Percentiles rank a stretch among this genome's conserved stretches.
Evolutionary conservation across 1,140 invertebrate species (phyloP).

Genomic region (Penaeus chinensis): DNA sequence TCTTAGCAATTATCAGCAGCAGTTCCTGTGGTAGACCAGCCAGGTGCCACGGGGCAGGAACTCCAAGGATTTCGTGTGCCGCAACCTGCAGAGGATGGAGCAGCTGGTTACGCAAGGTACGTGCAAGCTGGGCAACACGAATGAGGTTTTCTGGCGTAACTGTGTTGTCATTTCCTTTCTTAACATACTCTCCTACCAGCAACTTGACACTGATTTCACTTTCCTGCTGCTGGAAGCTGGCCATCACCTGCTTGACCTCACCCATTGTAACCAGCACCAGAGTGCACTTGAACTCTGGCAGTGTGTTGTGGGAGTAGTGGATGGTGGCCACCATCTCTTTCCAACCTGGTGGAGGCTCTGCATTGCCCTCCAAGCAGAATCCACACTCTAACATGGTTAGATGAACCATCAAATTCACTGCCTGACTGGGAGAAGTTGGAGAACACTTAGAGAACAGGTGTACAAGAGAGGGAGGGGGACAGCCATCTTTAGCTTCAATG

Average conservation of each 20-base stretch:
- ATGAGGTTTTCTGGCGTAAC: conserved; percentile 10
- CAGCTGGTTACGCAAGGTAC: conserved; percentile 49
- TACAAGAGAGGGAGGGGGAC: conserved; percentile 7
- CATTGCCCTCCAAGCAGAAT: conserved; percentile 28
- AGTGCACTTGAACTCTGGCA: conserved; percentile 47
- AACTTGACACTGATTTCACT: conserved; percentile 58
- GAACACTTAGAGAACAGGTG: conserved; percentile 32
- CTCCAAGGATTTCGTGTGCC: conserved; percentile 53
- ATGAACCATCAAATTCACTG: conserved; percentile 58
- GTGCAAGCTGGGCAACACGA: conserved; percentile 46
- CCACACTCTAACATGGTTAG: conserved; percentile 61
- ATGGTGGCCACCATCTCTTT: conserved; percentile 54
- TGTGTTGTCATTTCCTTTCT: neutral
- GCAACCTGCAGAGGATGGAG: conserved; percentile 59
- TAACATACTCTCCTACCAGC: conserved; percentile 40
- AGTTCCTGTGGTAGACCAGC: conserved; percentile 61
- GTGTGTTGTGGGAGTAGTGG: conserved; percentile 39
- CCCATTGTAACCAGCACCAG: conserved; percentile 60
- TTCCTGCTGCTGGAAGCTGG: conserved; percentile 58
- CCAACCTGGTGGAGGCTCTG: conserved; percentile 47
- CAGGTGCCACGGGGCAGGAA: conserved; percentile 61
- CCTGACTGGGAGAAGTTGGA: conserved; percentile 42
- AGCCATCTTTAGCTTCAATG: conserved; percentile 37
- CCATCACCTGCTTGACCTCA: conserved; percentile 56
- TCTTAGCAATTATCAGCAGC: conserved; percentile 29